Conservation (phyloP, 1,140 invertebrate species). For the Heliconius himera region DNA sequence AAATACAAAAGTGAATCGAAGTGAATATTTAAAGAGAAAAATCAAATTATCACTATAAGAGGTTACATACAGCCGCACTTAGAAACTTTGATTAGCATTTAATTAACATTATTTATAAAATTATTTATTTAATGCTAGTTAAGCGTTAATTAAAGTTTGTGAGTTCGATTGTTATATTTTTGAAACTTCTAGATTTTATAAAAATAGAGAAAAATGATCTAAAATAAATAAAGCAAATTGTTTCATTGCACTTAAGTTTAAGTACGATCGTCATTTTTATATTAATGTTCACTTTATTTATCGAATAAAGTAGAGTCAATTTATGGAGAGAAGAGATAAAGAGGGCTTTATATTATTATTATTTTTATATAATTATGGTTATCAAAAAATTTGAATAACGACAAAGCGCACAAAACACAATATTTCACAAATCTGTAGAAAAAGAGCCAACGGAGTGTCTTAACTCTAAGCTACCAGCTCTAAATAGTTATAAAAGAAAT, state of each 20-base stretch:
- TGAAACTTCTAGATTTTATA: not conserved
- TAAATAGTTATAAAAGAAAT: too few relatives aligned
- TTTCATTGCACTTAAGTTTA: slow-evolving; percentile 15
- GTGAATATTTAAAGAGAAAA: not conserved
- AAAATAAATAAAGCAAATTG: slow-evolving; percentile 1
- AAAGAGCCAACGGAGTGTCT: too few relatives aligned
- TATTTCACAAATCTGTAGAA: too few relatives aligned
- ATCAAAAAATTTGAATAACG: too few relatives aligned
- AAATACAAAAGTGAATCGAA: not conserved
- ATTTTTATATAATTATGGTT: too few relatives aligned
- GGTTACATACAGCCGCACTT: not conserved
- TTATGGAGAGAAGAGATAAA: not conserved
- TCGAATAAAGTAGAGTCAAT: not conserved
- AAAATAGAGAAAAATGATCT: not conserved
- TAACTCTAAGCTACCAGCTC: too few relatives aligned
- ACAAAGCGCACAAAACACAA: too few relatives aligned
- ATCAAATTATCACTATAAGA: not conserved
- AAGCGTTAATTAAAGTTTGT: not conserved
- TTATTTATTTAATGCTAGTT: not conserved
- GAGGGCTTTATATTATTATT: not conserved
- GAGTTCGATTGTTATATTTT: not conserved
- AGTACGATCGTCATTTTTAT: not conserved
- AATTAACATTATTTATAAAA: not conserved
- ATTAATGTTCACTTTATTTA: not conserved
- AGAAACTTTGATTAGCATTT: not conserved